Conservation (phyloP, 2,113 vertebrate genomes). For the Centropus unirufus region DNA sequence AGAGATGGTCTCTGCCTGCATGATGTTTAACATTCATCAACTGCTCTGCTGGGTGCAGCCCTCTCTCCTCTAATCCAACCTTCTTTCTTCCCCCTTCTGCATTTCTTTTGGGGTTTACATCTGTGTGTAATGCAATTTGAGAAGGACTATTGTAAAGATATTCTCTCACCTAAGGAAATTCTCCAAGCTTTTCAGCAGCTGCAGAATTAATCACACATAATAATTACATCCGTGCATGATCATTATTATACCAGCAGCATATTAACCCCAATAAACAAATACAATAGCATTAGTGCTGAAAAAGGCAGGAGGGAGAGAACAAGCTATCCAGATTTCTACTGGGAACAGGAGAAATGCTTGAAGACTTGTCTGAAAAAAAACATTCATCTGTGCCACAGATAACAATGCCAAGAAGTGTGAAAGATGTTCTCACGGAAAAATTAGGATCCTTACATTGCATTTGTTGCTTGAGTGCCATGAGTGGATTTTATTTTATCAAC, state of each 20-base stretch:
- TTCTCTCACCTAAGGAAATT: slow-evolving; percentile 31
- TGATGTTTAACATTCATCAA: slow-evolving; percentile 3
- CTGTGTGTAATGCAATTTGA: slow-evolving; percentile 36
- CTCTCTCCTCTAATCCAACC: neutral
- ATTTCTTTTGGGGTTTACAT: neutral
- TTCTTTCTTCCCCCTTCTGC: neutral
- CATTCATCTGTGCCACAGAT: neutral
- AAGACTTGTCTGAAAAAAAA: slow-evolving; percentile 7
- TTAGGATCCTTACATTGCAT: neutral
- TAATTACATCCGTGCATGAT: slow-evolving; percentile 66
- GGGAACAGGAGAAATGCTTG: neutral
- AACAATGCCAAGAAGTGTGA: neutral
- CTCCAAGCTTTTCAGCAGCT: slow-evolving; percentile 52
- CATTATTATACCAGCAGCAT: slow-evolving; percentile 64
- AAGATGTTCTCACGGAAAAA: neutral
- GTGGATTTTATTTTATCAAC: neutral
- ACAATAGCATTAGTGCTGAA: slow-evolving; percentile 44
- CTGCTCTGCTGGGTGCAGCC: neutral
- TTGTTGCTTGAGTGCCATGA: neutral
- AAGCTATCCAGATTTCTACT: neutral
- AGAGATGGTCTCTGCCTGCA: neutral
- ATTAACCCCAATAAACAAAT: slow-evolving; percentile 76
- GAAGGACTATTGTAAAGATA: slow-evolving; percentile 54
- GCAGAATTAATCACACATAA: slow-evolving; percentile 60
- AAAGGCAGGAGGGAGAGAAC: slow-evolving; percentile 18